Conservation (phyloP, 2,797 vertebrate genomes). For the Hapalemur alaotrensis region DNA sequence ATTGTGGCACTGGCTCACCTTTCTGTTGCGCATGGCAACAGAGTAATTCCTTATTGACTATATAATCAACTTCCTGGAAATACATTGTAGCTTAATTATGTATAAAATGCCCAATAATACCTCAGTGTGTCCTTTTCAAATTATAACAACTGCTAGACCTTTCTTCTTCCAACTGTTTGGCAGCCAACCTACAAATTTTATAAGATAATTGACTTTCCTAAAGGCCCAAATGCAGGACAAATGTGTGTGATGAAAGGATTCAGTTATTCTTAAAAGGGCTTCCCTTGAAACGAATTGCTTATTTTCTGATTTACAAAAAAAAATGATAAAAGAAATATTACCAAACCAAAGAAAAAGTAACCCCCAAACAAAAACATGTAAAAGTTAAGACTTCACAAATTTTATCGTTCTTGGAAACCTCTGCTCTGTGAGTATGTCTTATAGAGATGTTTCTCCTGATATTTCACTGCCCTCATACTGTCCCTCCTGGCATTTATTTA, state of each 20-base stretch:
- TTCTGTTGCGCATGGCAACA: neutral
- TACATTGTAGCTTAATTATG: neutral
- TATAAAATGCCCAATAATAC: neutral
- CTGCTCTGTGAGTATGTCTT: neutral
- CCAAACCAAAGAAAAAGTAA: neutral
- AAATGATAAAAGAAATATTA: neutral
- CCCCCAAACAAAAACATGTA: neutral
- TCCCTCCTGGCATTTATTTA: neutral
- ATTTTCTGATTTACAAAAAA: neutral
- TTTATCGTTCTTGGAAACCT: neutral
- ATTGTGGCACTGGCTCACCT: neutral
- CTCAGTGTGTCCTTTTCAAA: neutral
- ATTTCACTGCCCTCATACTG: neutral
- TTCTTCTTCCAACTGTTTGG: neutral
- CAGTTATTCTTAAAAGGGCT: neutral
- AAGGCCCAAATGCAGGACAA: neutral
- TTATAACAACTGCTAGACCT: neutral
- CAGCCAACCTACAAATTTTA: constrained; percentile 8
- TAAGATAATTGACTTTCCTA: neutral
- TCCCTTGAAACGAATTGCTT: neutral
- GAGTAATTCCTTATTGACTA: neutral
- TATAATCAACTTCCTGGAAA: neutral
- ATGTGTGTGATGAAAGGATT: neutral
- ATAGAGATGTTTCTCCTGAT: neutral
- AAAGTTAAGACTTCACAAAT: neutral